phyloP scores from a whole-genome alignment of 2,113 vertebrate species.

The Corythaeola cristata region DNA sequence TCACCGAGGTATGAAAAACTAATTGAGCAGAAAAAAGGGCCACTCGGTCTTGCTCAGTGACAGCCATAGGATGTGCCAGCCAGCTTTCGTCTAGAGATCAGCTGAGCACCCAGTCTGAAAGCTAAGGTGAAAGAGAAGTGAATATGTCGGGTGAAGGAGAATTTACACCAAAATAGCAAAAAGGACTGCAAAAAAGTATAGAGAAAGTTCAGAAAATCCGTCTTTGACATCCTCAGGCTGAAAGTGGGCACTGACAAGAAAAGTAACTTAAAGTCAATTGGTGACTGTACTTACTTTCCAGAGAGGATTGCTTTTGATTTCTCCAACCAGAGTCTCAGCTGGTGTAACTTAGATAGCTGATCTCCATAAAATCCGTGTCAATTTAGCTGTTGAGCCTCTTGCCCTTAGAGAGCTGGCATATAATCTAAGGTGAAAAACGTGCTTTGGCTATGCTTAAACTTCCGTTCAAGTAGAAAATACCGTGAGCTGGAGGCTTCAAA shows the following conservation, averaged over 20 bases:
- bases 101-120: background rate
- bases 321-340: background rate
- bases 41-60: background rate
- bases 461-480: background rate
- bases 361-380: background rate
- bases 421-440: background rate
- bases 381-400: background rate
- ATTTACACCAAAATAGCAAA: background rate
- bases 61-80: background rate
- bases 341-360: background rate
- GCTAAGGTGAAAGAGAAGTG: background rate
- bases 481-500: background rate
- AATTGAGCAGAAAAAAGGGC: background rate
- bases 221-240: background rate
- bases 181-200: background rate
- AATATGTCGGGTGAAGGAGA: background rate
- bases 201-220: background rate
- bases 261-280: background rate
- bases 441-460: background rate
- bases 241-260: background rate
- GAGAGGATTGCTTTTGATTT: background rate
- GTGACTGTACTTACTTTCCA: background rate
- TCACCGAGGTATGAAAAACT: background rate
- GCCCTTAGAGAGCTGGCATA: background rate
- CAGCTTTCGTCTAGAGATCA: background rate